Base-by-base conservation (phyloP, 2,113 vertebrate genomes). In the Microtus oregoni region DNA sequence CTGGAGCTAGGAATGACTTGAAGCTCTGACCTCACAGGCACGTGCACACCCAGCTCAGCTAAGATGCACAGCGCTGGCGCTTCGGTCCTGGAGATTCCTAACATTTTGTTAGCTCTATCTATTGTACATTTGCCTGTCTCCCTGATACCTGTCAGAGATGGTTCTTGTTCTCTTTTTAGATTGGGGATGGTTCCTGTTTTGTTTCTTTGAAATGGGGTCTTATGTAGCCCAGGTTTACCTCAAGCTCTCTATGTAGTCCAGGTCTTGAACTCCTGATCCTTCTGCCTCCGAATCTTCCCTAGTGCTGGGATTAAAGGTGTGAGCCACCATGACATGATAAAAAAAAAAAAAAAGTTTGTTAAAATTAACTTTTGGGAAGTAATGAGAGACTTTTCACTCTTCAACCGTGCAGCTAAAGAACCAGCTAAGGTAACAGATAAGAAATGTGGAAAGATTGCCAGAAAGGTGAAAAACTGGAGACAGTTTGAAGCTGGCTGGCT, bases 351-450 rank as follows among this genome's bases (percentile, higher is more conserved):
- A 96, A 77, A 5, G 75, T 93, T 94, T 96, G 10, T 93, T 92
- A 91, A 94, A 93, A 96, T 95, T 82, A 94, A 92, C 15, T 83
- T 32, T 92, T 96, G 24, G 19, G 85, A 76, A 86, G 81, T 32
- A 41, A 35, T 61, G 67, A 67, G 10, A 90, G 26, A 92, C 63
- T 94, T 94, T 91, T 75, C 7, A 58, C 19, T 82, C 61, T 55
- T 93, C n/a, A 96, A 47, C n/a, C 44, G 82, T 93, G 15, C 32
- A 88, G 70, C 63, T 88, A 93, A 93, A 93, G 79, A 90, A 90
- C 77, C 7, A 82, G 63, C 7, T 97, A 47, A 67, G 12, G 22
- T 73, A 91, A 9, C 82, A 93, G 70, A n/a, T 92, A 3, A 95
- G 92, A 95, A 77, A 81, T 5, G 20, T 91, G 28, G 86, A 73